Evolutionary conservation across 1,140 invertebrate species (phyloP).

Genomic region (Aphidius ervi): DNA sequence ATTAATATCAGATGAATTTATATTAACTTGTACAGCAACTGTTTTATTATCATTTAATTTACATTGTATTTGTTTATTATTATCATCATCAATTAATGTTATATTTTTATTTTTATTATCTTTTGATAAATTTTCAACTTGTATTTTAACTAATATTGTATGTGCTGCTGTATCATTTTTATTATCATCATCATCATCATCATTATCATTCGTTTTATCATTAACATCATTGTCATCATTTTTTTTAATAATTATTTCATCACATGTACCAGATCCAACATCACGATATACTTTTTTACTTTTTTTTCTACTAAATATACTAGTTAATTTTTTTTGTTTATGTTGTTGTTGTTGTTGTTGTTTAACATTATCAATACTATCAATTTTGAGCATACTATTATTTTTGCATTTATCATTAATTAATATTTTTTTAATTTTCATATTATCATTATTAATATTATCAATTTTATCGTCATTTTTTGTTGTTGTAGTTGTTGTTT

Average conservation of each 20-base stretch:
- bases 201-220: background rate
- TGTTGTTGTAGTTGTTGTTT: constrained; percentile 23
- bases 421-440: constrained; percentile 21
- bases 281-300: constrained; percentile 16
- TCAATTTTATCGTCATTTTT: background rate
- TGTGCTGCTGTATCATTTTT: constrained; percentile 15
- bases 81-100: too few species aligned
- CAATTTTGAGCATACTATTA: constrained; percentile 5
- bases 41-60: constrained; percentile 25
- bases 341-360: constrained; percentile 29
- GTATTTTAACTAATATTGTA: constrained; percentile 35
- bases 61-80: background rate
- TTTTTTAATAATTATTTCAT: constrained; percentile 3
- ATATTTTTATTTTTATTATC: constrained; percentile 10
- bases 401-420: constrained; percentile 15
- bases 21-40: constrained; percentile 27
- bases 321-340: constrained; percentile 29
- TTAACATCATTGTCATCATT: constrained; percentile 11
- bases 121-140: constrained; percentile 39
- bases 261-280: constrained; percentile 5
- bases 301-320: constrained; percentile 26
- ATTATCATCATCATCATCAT: constrained; percentile 12
- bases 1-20: constrained; percentile 30
- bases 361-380: constrained; percentile 13
- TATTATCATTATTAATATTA: constrained; percentile 24